A percentile compares a stretch with the other conserved stretches of the same genome.
These are phyloP conservation scores for Monodelphis domestica DNA, from an alignment of 2,797 vertebrate species.

Conservation along the genomic window DNA sequence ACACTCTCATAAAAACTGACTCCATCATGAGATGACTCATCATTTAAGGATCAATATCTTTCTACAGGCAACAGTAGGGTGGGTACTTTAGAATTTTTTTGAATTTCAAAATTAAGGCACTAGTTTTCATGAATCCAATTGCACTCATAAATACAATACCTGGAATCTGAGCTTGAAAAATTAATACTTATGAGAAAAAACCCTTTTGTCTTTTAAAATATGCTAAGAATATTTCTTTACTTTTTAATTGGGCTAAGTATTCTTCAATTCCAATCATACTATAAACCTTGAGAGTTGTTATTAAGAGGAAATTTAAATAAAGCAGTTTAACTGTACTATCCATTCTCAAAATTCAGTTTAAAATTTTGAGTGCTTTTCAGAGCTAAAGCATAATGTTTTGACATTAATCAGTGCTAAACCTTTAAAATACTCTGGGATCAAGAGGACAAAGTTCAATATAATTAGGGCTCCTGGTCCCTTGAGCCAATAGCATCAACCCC, in stretches of 20 bases:
- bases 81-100: not conserved
- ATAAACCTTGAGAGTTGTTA: not conserved
- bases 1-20: not conserved
- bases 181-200: not conserved
- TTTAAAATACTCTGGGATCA: not conserved
- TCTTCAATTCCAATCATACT: not conserved
- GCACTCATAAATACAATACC: not conserved
- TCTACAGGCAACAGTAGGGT: not conserved
- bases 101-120: conserved; percentile 22
- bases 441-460: not conserved
- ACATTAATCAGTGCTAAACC: not conserved
- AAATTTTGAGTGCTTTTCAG: not conserved
- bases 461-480: not conserved
- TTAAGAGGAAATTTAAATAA: not conserved
- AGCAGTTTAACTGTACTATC: not conserved
- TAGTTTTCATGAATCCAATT: not conserved
- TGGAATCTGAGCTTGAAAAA: not conserved
- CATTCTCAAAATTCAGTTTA: not conserved
- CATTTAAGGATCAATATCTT: conserved; percentile 32
- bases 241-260: not conserved
- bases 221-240: not conserved
- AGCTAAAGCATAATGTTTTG: not conserved
- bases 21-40: not conserved
- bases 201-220: not conserved
- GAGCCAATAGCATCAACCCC: not conserved